Conservation (phyloP, 2,797 vertebrate genomes). For the Pseudochaenichthys georgianus region DNA sequence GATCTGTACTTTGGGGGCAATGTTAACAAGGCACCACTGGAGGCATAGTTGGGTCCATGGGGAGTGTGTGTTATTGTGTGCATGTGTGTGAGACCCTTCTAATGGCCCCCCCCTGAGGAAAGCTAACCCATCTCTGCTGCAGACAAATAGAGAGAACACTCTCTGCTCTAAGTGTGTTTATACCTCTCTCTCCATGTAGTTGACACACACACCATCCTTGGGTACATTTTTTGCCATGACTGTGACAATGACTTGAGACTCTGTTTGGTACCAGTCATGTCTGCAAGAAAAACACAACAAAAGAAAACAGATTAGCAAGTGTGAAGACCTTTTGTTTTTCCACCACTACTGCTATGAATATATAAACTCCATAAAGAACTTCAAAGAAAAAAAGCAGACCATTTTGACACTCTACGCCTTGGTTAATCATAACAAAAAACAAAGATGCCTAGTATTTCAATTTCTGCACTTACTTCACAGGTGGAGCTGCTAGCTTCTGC, state of each 20-base stretch:
- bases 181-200: constrained; percentile 92
- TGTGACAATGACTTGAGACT: constrained; percentile 94
- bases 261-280: constrained; percentile 98
- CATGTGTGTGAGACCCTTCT: constrained; percentile 58
- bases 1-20: constrained; percentile 81
- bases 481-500: constrained; percentile 63
- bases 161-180: constrained; percentile 38
- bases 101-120: constrained; percentile 78
- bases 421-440: constrained; percentile 15
- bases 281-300: constrained; percentile 71
- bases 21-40: constrained; percentile 84
- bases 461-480: constrained; percentile 76
- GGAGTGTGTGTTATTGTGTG: constrained; percentile 53
- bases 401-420: neutral
- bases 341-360: neutral
- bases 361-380: constrained; percentile 4
- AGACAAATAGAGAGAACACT: constrained; percentile 17
- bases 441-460: constrained; percentile 10
- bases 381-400: neutral
- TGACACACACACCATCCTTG: constrained; percentile 88
- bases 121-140: constrained; percentile 64
- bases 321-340: neutral
- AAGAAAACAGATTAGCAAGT: neutral
- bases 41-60: constrained; percentile 75
- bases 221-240: constrained; percentile 93